Conservation (phyloP, 2,888 invertebrate genomes). For the Zaprionus obscuricornis region DNA sequence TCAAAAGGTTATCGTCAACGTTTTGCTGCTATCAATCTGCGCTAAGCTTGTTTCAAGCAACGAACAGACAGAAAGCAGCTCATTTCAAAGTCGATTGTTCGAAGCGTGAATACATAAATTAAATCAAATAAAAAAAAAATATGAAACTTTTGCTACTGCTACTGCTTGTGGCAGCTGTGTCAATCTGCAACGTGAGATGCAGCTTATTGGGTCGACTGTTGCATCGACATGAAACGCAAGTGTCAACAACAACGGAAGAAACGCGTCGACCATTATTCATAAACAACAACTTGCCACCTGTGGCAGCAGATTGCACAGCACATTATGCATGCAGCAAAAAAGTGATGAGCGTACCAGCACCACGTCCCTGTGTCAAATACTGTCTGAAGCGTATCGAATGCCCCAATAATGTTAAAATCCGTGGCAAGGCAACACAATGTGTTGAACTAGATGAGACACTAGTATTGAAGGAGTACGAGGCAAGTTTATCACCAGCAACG, state of each 20-base stretch:
- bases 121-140: no score
- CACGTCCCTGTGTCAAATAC: conserved; percentile 74
- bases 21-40: conserved; percentile 13
- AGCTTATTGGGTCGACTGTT: conserved; percentile 34
- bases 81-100: conserved; percentile 23
- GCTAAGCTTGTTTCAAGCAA: neutral
- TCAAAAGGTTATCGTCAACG: conserved; percentile 42
- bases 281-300: conserved; percentile 64
- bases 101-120: conserved; percentile 20
- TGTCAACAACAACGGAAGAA: conserved; percentile 41
- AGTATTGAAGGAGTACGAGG: conserved; percentile 47
- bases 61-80: no score
- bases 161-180: conserved; percentile 16
- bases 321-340: conserved; percentile 68
- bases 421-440: conserved; percentile 65
- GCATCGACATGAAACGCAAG: conserved; percentile 28
- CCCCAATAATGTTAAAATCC: conserved; percentile 40
- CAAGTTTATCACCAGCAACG: conserved; percentile 1
- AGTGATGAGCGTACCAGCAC: conserved; percentile 50
- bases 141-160: conserved; percentile 49
- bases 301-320: conserved; percentile 59
- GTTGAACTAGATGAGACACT: conserved; percentile 67
- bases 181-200: conserved; percentile 14
- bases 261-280: conserved; percentile 35
- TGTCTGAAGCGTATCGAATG: conserved; percentile 72